Percentiles rank a stretch among this genome's conserved stretches.
Evolutionary conservation across 92 coral and sea anemone genomes (phyloP).

Genomic region (Bergia sp.): DNA sequence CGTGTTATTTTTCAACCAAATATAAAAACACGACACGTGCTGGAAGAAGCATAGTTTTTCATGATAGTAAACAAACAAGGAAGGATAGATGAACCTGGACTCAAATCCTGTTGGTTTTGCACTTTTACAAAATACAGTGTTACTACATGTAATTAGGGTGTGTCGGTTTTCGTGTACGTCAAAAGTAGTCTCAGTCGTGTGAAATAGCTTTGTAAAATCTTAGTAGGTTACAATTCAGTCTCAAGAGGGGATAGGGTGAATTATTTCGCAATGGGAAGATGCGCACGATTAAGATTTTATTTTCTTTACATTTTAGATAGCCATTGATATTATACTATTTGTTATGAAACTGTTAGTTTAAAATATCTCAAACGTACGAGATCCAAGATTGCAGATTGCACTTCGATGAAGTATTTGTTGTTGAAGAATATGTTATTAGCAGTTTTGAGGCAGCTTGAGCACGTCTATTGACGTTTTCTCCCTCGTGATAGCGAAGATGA

Average conservation of each 20-base stretch:
- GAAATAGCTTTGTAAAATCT: too few species aligned
- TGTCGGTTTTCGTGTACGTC: background rate
- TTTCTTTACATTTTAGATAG: background rate
- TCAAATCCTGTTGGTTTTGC: too few species aligned
- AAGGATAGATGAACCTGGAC: background rate
- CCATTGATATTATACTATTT: background rate
- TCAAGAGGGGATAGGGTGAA: background rate
- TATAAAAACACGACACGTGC: background rate
- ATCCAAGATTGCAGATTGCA: background rate
- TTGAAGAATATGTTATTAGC: background rate
- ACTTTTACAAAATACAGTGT: too few species aligned
- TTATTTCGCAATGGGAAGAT: background rate
- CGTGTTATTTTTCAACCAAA: background rate
- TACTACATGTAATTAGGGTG: too few species aligned
- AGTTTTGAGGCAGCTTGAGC: too few species aligned
- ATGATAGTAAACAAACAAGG: background rate
- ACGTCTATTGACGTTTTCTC: background rate
- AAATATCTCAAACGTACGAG: background rate
- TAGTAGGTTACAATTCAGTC: too few species aligned
- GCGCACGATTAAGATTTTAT: too few species aligned
- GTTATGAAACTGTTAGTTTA: background rate
- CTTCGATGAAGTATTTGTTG: background rate
- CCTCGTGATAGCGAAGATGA: background rate
- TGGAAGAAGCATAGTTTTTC: background rate
- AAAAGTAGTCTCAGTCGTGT: background rate